Evolutionary conservation across 2,797 vertebrate species (phyloP).

Genomic region (Hippocampus kuda): DNA sequence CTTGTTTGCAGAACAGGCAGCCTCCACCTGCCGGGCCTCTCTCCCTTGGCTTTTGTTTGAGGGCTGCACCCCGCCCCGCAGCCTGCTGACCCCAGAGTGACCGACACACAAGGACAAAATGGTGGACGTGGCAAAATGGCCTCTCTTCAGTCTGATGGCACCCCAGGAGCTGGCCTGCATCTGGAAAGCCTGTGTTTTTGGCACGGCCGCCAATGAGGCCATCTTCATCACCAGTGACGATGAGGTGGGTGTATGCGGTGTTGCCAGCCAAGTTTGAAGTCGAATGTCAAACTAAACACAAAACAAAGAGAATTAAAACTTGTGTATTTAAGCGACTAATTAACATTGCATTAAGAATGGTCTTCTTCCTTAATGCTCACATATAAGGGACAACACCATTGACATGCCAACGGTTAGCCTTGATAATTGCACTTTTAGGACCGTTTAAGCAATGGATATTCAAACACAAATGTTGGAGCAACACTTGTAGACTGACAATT

Average conservation of each 20-base stretch:
- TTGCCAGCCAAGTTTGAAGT: no score
- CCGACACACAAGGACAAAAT: conserved; percentile 54
- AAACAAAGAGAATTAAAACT: no score
- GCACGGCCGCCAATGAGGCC: conserved; percentile 85
- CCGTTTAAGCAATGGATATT: background rate
- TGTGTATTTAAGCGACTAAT: no score
- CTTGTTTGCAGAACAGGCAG: background rate
- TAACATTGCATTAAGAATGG: no score
- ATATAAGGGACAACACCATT: no score
- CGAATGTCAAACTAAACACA: no score
- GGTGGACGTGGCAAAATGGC: conserved; percentile 94
- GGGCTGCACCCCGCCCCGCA: background rate
- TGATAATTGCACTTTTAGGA: background rate
- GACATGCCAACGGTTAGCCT: background rate
- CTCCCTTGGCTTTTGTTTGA: conserved; percentile 14
- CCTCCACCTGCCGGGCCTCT: background rate
- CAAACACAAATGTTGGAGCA: no score
- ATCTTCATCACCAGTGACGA: conserved; percentile 80
- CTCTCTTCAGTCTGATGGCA: conserved; percentile 85
- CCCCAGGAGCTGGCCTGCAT: conserved; percentile 77
- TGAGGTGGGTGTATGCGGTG: conserved; percentile 71
- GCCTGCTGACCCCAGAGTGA: background rate
- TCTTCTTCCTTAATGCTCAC: no score
- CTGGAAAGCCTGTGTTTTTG: conserved; percentile 84
- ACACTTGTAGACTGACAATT: no score